Evolutionary conservation across 2,797 vertebrate genomes (phyloP), one percentile per base, ranked within the genome.

Genomic region (Micropoecilia bifurca): DNA sequence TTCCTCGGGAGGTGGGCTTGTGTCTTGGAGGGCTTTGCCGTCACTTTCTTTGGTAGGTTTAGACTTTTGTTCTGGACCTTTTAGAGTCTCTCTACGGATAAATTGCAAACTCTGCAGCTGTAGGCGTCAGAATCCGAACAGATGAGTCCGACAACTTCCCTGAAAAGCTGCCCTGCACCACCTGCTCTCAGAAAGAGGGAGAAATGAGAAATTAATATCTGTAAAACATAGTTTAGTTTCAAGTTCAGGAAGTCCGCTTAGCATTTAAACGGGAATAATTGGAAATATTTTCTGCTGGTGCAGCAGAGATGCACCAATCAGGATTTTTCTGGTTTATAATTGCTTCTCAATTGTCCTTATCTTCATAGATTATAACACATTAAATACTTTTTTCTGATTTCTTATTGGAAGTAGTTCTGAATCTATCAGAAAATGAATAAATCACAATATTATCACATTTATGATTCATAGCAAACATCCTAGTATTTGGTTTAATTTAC

Each of bases 11-110:
- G 73, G 76, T 97, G 97, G 96, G 96, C 97, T 74, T 98, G 97
- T 47, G 92, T 98, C 8, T 57, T 97, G 88, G 97, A 98, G 91
- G 97, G 97, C 74, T 98, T 98, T 83, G 97, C 96, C 0, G 97
- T 98, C n/a, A 98, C 97, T 25, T 98, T 95, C 92, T 97, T 98
- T 87, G 97, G 97, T 98, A 96, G 96, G 97, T 93, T 63, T 4
- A 39, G 2, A 1, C 12, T 28, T 6, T 1, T 78, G n/a, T 6
- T 5, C 16, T 14, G 68, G 7, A 30, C 13, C 16, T 71, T 25
- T 28, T 71, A 25, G 43, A 28, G 25, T n/a, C 28, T 46, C 13
- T 45, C 12, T 2, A 46, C 3, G n/a, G 68, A 71, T 46, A 1
- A 7, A n/a, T 25, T 2, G 41, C 39, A 69, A 69, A 45, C 41